Evolutionary conservation across 2,113 vertebrate species (phyloP), one percentile per base, ranked within the genome.

Genomic region (Trogon surrucura): DNA sequence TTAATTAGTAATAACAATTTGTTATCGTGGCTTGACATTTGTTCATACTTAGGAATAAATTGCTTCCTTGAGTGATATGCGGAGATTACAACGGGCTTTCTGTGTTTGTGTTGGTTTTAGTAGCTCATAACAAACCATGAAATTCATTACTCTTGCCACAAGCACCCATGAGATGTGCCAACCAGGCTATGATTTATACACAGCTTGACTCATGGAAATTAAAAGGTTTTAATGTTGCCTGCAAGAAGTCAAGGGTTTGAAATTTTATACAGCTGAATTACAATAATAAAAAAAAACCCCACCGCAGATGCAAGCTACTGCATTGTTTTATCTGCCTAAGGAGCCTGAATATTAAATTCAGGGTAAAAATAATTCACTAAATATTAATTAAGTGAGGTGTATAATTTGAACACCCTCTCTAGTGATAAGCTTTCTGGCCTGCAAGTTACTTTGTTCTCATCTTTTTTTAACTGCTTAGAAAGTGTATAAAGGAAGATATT

Each of bases 301-400:
- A 41, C 10, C 41, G 41, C 13, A 10, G 85, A 48, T 6, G 25
- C 51, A 88, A 91, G 74, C 66, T 61, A 84, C 51, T 88, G 66
- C 56, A 65, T 83, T 96, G 91, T 92, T 96, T 97, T 85, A 94
- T 94, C 60, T 75, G 86, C 66, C 85, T 89, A 88, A 89, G 77
- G 80, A 94, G 71, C 61, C 94, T 84, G 53, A 96, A 95, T 88
- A 87, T 81, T 91, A 89, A 91, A 96, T 73, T 79, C 69, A 93
- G 74, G 74, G 87, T 93, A 97, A 95, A 97, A 96, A 96, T 73
- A 96, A 97, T 93, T 96, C 84, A 80, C 75, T 97, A 89, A 95
- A 96, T 95, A 94, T 95, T 94, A 95, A 95, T 96, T 97, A 97
- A 96, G 96, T 82, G 79, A 93, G 79, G 17, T 77, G 58, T 87